Conservation (phyloP, 2,797 vertebrate species). For the Gallinago nigripennis region DNA sequence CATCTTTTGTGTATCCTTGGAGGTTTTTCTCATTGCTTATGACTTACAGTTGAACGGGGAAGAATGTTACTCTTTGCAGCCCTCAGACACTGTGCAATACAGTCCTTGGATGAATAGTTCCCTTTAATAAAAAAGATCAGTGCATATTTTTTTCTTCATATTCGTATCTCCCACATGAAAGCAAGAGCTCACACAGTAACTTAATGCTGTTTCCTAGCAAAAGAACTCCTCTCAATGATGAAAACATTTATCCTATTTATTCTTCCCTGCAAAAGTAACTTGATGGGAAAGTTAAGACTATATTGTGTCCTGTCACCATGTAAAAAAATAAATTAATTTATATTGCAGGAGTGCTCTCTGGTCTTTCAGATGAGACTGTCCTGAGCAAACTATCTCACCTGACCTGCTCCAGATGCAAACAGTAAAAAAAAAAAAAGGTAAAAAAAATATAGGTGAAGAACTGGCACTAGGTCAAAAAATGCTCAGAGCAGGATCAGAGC, state of each 20-base stretch:
- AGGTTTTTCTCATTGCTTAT: conserved; percentile 38
- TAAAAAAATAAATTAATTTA: neutral
- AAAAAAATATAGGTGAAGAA: neutral
- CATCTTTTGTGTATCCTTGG: conserved; percentile 47
- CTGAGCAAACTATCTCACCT: neutral
- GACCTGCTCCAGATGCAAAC: neutral
- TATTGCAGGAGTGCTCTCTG: neutral
- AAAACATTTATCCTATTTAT: neutral
- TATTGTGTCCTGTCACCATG: neutral
- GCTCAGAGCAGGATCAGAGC: neutral
- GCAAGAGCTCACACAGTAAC: neutral
- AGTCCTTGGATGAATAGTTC: conserved; percentile 28
- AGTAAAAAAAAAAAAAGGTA: neutral
- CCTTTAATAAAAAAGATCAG: conserved; percentile 35
- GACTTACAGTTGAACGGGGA: conserved; percentile 14
- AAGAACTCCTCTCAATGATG: neutral
- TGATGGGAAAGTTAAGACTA: neutral
- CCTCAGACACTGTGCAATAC: neutral
- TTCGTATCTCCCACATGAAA: conserved; percentile 46
- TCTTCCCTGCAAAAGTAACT: neutral
- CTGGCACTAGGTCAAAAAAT: neutral
- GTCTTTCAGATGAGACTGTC: neutral
- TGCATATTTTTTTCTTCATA: neutral
- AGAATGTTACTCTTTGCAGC: conserved; percentile 27
- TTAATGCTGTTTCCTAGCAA: neutral